Conservation (phyloP, 2,888 invertebrate genomes). For the Crossocerus cetratus region DNA sequence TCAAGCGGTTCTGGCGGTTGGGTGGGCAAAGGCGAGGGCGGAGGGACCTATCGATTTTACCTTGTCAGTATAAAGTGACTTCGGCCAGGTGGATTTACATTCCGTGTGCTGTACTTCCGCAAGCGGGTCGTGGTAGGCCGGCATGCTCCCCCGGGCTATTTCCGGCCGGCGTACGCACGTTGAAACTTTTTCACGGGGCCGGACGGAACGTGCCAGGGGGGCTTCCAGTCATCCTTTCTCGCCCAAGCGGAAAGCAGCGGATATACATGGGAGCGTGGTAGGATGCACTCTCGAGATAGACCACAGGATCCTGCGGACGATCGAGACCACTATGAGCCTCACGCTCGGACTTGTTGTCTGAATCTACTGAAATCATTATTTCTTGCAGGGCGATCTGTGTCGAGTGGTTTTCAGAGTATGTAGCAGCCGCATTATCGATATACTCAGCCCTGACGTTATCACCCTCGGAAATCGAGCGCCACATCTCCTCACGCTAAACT, state of each 20-base stretch:
- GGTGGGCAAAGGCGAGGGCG: background rate
- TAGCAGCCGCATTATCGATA: background rate
- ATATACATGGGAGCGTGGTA: conserved; percentile 23
- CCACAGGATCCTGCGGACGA: conserved; percentile 30
- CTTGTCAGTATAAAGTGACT: conserved; percentile 27
- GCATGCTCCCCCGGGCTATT: conserved; percentile 39
- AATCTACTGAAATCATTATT: conserved; percentile 25
- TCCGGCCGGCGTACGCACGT: conserved; percentile 50
- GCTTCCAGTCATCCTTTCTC: conserved; percentile 53
- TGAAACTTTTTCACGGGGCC: conserved; percentile 51
- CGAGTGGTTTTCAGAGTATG: background rate
- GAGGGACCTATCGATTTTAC: conserved; percentile 37
- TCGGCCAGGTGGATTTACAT: conserved; percentile 43
- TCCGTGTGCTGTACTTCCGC: conserved; percentile 53
- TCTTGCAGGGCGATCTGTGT: conserved; percentile 5
- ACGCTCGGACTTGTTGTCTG: conserved; percentile 3
- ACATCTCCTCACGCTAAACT: background rate
- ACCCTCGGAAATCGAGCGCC: background rate
- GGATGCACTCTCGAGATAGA: conserved; percentile 14
- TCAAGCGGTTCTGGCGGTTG: too few species aligned
- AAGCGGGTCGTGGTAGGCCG: conserved; percentile 25
- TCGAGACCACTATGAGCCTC: conserved; percentile 27
- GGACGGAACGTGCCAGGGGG: conserved; percentile 53
- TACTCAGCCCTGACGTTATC: background rate
- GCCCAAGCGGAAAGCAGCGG: conserved; percentile 43